Evolutionary conservation across 2,113 vertebrate species (phyloP), one percentile per base, ranked within the genome.

Genomic region (Tauraco erythrolophus): DNA sequence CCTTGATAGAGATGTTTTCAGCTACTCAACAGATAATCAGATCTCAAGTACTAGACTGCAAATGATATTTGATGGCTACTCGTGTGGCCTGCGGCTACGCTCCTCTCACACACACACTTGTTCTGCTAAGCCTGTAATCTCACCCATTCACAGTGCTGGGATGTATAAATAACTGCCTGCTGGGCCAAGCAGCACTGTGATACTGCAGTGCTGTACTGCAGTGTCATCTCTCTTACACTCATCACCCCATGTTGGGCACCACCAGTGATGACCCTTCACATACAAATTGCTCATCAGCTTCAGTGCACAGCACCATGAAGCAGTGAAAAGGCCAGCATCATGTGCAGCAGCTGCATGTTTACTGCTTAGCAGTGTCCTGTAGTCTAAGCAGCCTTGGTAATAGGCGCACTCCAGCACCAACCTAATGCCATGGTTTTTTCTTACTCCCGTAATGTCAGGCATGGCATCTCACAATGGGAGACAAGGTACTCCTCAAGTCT

Each of bases 141-240:
- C 68, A 25, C 3, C 9, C 13, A 48, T 21, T 45, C 6, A 1
- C 30, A 27, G 33, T 2, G 33, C 31, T 41, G 24, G 11, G 28
- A n/a, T 7, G 5, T 18, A 60, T 7, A 74, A 46, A 15, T 14
- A 79, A 18, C 11, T 11, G 10, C 15, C 23, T 35, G 10, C 28
- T 45, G 54, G 39, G 35, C 27, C 45, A 54, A 54, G 48, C 24
- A 39, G 57, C 12, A 21, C 22, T 13, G 46, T 51, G 70, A 12
- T 11, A 28, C 53, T 68, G 31, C 48, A 76, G 53, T 5, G 14
- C 60, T 66, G 17, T 10, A 2, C 22, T 35, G 61, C n/a, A 31
- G 17, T 0, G 1, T 56, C 48, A 35, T 4, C 41, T n/a, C 35
- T 57, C 41, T 56, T 1, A 48, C 18, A 9, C 11, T 15, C 65